Evolutionary conservation across 2,888 invertebrate species (phyloP).

Genomic region (Sinelater perroti): DNA sequence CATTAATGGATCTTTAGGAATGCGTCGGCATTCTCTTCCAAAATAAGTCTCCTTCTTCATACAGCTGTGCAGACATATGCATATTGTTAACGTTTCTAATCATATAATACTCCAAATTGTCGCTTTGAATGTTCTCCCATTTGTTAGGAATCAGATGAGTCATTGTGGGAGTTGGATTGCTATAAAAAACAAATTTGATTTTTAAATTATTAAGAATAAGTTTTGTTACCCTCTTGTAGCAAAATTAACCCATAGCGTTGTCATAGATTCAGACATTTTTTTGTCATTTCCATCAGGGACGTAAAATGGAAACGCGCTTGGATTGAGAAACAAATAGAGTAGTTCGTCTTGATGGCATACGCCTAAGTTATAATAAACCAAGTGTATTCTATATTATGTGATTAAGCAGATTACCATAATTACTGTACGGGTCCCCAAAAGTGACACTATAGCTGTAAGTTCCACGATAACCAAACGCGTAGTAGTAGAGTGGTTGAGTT

Average conservation of each 20-base stretch:
- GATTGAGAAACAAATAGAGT: not conserved
- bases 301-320: conserved; percentile 65
- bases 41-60: conserved; percentile 67
- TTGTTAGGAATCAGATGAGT: conserved; percentile 58
- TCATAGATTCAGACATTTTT: not conserved
- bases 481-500: conserved; percentile 70
- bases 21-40: conserved; percentile 63
- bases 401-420: conserved; percentile 65
- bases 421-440: conserved; percentile 70
- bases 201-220: not conserved
- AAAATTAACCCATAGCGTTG: not conserved
- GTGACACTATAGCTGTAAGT: conserved; percentile 74
- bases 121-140: conserved; percentile 67
- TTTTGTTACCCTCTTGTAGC: too few relatives aligned
- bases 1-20: too few relatives aligned
- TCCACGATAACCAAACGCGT: conserved; percentile 73
- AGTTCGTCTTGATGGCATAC: not conserved
- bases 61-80: conserved; percentile 29
- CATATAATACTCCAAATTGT: conserved; percentile 61
- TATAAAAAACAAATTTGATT: conserved; percentile 48
- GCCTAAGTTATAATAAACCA: conserved; percentile 19
- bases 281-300: conserved; percentile 61
- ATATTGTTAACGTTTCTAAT: conserved; percentile 61
- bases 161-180: conserved; percentile 72
- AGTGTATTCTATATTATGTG: not conserved